Percentiles rank a stretch among this genome's conserved stretches.
Conservation (phyloP, 2,113 vertebrate genomes). For the Pionites leucogaster region DNA sequence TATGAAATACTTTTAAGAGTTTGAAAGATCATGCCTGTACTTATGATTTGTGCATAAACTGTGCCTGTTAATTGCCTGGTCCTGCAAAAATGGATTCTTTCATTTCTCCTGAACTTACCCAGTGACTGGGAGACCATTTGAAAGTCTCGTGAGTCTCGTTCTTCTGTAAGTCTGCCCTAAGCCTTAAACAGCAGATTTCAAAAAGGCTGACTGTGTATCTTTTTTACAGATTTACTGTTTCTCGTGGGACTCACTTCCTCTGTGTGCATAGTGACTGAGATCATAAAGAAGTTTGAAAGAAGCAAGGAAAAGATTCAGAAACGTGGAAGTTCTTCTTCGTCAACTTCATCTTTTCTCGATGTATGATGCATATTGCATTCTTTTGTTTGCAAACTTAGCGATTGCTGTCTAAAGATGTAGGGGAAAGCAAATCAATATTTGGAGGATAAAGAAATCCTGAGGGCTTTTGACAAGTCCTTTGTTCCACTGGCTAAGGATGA, state of each 20-base stretch:
- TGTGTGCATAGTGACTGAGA: conserved; percentile 91
- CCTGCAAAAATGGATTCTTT: neutral
- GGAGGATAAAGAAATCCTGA: conserved; percentile 67
- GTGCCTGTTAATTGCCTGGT: neutral
- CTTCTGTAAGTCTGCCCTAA: neutral
- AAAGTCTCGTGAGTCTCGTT: neutral
- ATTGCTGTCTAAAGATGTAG: conserved; percentile 69
- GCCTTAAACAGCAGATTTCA: neutral
- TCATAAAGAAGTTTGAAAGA: conserved; percentile 92
- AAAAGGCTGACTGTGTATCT: neutral
- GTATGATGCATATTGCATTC: conserved; percentile 92
- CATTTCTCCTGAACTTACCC: neutral
- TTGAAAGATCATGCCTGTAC: neutral
- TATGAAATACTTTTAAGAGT: neutral
- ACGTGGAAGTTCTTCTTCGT: conserved; percentile 69
- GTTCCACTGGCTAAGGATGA: conserved; percentile 65
- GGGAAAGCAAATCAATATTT: conserved; percentile 55
- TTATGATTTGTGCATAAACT: neutral
- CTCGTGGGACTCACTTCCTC: conserved; percentile 93
- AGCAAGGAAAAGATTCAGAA: conserved; percentile 76
- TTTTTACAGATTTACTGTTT: conserved; percentile 88
- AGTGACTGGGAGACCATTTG: neutral
- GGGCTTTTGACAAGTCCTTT: conserved; percentile 64
- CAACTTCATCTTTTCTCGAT: conserved; percentile 84
- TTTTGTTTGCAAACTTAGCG: conserved; percentile 71